Evolutionary conservation across 2,888 invertebrate genomes (phyloP).

Genomic region (Microplitis manilae): DNA sequence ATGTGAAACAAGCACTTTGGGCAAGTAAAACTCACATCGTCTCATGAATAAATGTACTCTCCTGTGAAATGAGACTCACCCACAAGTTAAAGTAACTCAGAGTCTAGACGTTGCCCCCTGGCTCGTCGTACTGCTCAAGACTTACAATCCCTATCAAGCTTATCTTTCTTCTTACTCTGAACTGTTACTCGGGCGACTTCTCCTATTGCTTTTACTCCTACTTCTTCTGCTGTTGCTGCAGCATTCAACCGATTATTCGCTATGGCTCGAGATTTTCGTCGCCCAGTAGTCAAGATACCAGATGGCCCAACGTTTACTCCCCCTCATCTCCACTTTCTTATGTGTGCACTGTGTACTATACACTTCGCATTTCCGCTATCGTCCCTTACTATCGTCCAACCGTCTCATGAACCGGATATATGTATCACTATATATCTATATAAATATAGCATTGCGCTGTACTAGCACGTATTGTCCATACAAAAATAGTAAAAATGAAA

Average conservation of each 20-base stretch:
- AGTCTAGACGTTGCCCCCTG: slow-evolving; percentile 20
- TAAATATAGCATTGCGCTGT: not conserved
- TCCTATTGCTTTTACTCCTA: not conserved
- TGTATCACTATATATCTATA: not conserved
- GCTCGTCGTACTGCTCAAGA: not conserved
- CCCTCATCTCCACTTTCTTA: not conserved
- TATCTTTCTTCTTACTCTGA: not conserved
- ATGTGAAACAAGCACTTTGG: slow-evolving; percentile 2
- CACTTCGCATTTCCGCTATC: slow-evolving; percentile 11
- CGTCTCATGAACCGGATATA: slow-evolving; percentile 14
- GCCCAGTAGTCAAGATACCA: not conserved
- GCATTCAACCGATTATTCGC: slow-evolving; percentile 18
- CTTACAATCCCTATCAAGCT: not conserved
- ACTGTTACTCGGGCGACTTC: not conserved
- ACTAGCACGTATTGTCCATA: slow-evolving; percentile 26
- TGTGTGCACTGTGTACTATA: not conserved
- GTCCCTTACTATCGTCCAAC: slow-evolving; percentile 18
- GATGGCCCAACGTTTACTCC: not conserved
- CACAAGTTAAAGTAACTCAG: slow-evolving; percentile 17
- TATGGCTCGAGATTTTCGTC: slow-evolving; percentile 16
- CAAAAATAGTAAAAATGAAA: slow-evolving; percentile 15
- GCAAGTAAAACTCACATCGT: slow-evolving; percentile 11
- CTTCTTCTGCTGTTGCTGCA: not conserved
- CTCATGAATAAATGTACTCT: slow-evolving; percentile 31
- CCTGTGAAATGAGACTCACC: slow-evolving; percentile 20